phyloP scores from a whole-genome alignment of 1,140 invertebrate species.

The Stegodyphus dumicola region DNA sequence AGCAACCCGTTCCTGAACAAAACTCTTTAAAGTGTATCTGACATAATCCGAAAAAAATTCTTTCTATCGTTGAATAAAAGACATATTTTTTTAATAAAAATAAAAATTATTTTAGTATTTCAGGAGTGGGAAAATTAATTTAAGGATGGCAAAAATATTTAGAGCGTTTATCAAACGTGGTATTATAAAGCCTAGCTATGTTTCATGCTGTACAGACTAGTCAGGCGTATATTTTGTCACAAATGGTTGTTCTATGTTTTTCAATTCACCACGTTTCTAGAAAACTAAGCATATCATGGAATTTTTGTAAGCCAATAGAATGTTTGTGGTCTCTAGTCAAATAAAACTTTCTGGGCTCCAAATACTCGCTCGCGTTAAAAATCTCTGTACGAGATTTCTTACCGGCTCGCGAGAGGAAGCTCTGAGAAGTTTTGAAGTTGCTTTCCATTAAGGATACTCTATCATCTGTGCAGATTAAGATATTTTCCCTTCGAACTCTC shows the following conservation, averaged over 20 bases:
- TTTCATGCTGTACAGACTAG: constrained; percentile 52
- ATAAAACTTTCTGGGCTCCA: constrained; percentile 43
- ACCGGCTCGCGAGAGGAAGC: too few relatives aligned
- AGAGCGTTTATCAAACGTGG: constrained; percentile 36
- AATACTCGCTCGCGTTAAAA: constrained; percentile 9
- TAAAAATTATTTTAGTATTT: constrained; percentile 33
- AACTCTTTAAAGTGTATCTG: background rate
- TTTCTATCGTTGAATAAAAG: constrained; percentile 24
- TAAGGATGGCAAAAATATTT: constrained; percentile 59
- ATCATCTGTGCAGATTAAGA: too few relatives aligned
- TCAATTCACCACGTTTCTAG: constrained; percentile 42
- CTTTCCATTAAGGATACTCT: too few relatives aligned
- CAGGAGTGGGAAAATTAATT: constrained; percentile 31
- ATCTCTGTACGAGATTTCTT: background rate
- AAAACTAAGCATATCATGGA: constrained; percentile 55
- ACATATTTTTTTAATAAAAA: constrained; percentile 52
- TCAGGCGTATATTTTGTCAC: constrained; percentile 56
- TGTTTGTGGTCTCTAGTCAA: constrained; percentile 54
- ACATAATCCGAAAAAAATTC: constrained; percentile 14
- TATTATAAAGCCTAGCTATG: constrained; percentile 12
- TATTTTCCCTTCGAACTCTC: too few relatives aligned
- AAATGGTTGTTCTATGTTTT: constrained; percentile 29
- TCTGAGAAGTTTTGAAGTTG: too few relatives aligned
- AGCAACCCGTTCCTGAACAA: constrained; percentile 7
- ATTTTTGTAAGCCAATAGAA: constrained; percentile 58